Evolutionary conservation across 2,113 vertebrate species (phyloP).

Genomic region (Diglossa brunneiventris): DNA sequence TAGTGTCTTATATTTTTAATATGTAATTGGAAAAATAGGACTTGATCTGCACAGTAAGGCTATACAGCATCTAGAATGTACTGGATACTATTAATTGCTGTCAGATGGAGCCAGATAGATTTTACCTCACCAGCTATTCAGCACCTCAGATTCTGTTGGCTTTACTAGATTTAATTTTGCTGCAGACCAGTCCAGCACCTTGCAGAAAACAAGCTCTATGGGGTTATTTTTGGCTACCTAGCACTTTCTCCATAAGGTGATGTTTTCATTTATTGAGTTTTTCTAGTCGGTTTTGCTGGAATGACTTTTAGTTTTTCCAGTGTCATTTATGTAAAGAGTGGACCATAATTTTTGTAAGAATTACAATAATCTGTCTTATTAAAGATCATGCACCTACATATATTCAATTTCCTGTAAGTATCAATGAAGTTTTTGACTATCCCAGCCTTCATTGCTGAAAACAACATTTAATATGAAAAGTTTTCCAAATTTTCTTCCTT

Average conservation of each 20-base stretch:
- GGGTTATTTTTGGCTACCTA: not conserved
- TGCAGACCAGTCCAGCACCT: not conserved
- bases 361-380: not conserved
- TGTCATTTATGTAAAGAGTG: not conserved
- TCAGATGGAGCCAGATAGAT: not conserved
- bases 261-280: not conserved
- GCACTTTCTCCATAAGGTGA: not conserved
- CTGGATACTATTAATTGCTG: not conserved
- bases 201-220: not conserved
- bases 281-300: not conserved
- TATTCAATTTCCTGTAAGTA: not conserved
- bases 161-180: not conserved
- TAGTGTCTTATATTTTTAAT: not conserved
- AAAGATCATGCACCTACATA: not conserved
- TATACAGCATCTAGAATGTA: not conserved
- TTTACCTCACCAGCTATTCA: not conserved
- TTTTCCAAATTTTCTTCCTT: not conserved
- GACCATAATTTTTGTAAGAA: slow-evolving; percentile 6
- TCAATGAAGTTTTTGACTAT: not conserved
- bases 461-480: not conserved
- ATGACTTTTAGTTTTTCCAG: not conserved
- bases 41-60: not conserved
- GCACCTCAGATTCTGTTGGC: not conserved
- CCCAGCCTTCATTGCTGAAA: not conserved
- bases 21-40: not conserved